Base-by-base conservation (phyloP, 2,113 vertebrate species). In the Gorsachius goisagi region DNA sequence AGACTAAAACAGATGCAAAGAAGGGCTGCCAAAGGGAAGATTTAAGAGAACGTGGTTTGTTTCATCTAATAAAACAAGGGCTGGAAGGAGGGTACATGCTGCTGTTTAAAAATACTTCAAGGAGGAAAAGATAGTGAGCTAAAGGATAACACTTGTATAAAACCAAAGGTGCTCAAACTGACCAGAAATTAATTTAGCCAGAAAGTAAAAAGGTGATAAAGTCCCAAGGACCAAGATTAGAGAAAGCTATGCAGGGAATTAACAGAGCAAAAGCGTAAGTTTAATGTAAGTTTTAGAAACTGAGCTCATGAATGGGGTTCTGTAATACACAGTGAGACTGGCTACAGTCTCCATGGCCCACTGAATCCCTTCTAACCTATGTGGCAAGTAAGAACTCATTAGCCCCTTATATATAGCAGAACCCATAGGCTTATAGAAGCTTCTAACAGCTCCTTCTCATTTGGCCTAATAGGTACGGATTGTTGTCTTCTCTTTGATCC, bases 1-100 rank as follows among this genome's bases (percentile, higher is more conserved):
- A 96, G 66, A 68, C 52, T 91, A 85, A 91, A 94, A 75, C 85
- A 94, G 89, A 95, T 91, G 88, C 85, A 75, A 88, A 93, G 88
- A 94, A 93, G 15, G 26, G 69, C 69, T 96, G 88, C 90, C 85
- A 91, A 77, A 75, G 37, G 28, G 56, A 84, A 93, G 77, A 74
- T 74, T 73, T 74, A 87, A 47, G 64, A 87, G 55, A 66, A 21
- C n/a, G 13, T 33, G 32, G 41, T 81, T 87, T 84, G 80, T 81
- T 89, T 73, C 5, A 1, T 55, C 37, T n/a, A 44, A 59, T 15
- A 71, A 67, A 86, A 85, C n/a, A 74, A 77, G 52, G 56, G 24
- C 69, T 85, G 35, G 26, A 63, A 88, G 35, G 37, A 72, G 32
- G 4, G 10, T 56, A 39, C 41, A 9, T 56, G 39, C 23, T 89